Evolutionary conservation across 2,113 vertebrate genomes (phyloP), one percentile per base, ranked within the genome.

Genomic region (cattle (Bos taurus)): DNA sequence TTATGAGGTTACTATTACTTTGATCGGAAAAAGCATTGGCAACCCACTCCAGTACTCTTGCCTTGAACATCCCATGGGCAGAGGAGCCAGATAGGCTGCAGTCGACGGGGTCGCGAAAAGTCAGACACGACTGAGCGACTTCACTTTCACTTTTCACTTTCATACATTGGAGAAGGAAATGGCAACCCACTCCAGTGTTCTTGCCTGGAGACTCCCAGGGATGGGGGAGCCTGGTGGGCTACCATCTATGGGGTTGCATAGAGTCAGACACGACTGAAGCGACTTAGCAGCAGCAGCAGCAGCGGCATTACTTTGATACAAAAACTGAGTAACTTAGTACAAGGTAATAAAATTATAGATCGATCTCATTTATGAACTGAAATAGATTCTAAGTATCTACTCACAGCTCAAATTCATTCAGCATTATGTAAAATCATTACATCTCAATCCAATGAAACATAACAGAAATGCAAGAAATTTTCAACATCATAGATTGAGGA

Each of bases 1-100:
- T 95, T 74, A 48, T 88, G 56, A 57, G 19, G 28, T 92, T 90
- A 57, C 9, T 95, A 30, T 94, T 87, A 52, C 26, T 59, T 95
- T 81, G 60, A 62, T 62, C 14, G 15, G 28, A 60, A 28, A 30
- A 30, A 5, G 59, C 59, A 60, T 30, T 30, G 59, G 59, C 59
- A 60, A 1, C 12, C 59, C 59, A 60, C 13, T 30, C 59, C 59
- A 62, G 28, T 30, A 62, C 59, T 62, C 28, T 62, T 62, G 13
- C 60, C 60, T 62, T 13, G 13, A 62, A 30, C 15, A 62, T 62
- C 13, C 28, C 60, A 62, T 15, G 60, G 12, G 13, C 0, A 0
- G 60, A 62, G 13, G 28, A 62, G 6, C 60, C 60, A 7, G 60
- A 13, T 30, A 0, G 60, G 28, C 28, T 30, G 60, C 13, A 62